Evolutionary conservation across 2,888 invertebrate species (phyloP).

Genomic region (Lucinisca nassula): DNA sequence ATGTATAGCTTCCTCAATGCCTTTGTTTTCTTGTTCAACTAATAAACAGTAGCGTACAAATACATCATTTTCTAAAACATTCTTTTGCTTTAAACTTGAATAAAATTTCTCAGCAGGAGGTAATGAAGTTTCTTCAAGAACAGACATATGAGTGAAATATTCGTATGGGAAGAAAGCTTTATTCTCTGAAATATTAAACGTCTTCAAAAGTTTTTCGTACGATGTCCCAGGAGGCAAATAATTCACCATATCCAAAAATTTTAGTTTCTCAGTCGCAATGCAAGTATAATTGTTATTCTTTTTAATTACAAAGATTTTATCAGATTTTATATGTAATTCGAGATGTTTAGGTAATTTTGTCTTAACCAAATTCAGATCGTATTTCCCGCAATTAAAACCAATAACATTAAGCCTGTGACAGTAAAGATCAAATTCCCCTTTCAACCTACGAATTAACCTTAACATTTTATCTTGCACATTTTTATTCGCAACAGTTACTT

Average conservation of each 20-base stretch:
- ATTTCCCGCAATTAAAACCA: constrained; percentile 6
- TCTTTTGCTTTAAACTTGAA: background rate
- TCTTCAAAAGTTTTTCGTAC: constrained; percentile 1
- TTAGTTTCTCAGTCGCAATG: background rate
- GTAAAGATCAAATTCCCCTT: background rate
- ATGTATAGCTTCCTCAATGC: background rate
- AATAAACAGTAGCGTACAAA: background rate
- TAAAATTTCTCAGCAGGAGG: constrained; percentile 16
- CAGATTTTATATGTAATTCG: background rate
- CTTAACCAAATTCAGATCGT: constrained; percentile 2
- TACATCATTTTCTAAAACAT: background rate
- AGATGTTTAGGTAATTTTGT: background rate
- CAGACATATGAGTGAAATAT: constrained; percentile 1
- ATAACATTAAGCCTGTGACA: background rate
- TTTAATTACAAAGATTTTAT: background rate
- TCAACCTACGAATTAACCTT: background rate
- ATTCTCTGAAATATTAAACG: background rate
- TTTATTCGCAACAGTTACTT: background rate
- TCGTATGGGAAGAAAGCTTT: constrained; percentile 24
- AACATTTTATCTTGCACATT: background rate
- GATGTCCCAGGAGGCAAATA: constrained; percentile 16
- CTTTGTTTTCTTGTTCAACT: constrained; percentile 13
- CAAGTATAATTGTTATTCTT: constrained; percentile 5
- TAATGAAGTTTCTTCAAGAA: background rate
- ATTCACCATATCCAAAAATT: constrained; percentile 22